Evolutionary conservation across 2,797 vertebrate species (phyloP).

Genomic region (Lutra lutra): DNA sequence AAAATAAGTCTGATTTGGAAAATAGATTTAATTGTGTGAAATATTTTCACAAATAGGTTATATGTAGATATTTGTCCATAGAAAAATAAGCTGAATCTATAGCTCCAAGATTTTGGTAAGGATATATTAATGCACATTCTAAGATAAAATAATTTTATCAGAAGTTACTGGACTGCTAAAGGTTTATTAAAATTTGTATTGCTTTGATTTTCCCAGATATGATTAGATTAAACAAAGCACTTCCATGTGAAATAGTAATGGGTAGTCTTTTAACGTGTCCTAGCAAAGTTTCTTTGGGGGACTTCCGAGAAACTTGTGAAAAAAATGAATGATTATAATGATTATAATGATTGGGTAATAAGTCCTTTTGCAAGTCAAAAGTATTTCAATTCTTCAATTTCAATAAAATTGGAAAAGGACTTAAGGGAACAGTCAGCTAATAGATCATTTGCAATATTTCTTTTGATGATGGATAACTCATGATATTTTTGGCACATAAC

Average conservation of each 20-base stretch:
- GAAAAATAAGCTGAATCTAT: neutral
- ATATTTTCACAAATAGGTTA: neutral
- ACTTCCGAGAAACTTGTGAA: conserved; percentile 33
- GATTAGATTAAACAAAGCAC: neutral
- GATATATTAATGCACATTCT: neutral
- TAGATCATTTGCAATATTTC: conserved; percentile 37
- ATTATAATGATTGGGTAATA: neutral
- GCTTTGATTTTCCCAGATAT: neutral
- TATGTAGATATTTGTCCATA: neutral
- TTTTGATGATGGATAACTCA: conserved; percentile 51
- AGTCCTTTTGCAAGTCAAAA: conserved; percentile 3
- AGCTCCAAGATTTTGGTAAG: conserved; percentile 3
- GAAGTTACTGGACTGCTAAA: neutral
- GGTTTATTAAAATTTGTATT: neutral
- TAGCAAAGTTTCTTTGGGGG: neutral
- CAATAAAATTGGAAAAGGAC: conserved; percentile 24
- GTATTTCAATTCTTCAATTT: conserved; percentile 51
- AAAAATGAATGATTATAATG: neutral
- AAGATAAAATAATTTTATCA: neutral
- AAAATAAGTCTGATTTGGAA: neutral
- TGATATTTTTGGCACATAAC: conserved; percentile 52
- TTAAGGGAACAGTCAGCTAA: conserved; percentile 6
- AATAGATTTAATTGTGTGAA: neutral
- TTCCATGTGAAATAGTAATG: neutral
- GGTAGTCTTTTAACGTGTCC: neutral